phyloP scores from a whole-genome alignment of 2,113 vertebrate genomes.

The Leuciscus idus region DNA sequence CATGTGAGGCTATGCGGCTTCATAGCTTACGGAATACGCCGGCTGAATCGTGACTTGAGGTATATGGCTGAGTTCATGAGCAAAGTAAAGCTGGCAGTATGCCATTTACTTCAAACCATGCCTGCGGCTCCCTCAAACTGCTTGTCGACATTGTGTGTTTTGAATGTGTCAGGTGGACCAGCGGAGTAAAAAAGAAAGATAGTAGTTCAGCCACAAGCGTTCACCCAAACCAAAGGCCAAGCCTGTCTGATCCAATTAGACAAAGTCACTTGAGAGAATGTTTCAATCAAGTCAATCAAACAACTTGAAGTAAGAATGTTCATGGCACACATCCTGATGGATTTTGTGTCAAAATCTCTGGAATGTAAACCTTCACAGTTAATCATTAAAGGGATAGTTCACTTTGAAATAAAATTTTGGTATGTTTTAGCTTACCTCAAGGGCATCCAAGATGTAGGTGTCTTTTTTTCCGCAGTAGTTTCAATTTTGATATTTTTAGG shows the following conservation, averaged over 20 bases:
- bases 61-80: neutral
- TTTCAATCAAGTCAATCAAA: slow-evolving; percentile 38
- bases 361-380: too few species aligned
- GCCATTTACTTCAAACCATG: neutral
- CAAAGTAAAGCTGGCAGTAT: slow-evolving; percentile 17
- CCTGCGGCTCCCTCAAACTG: neutral
- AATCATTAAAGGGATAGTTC: too few species aligned
- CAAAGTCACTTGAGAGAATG: slow-evolving; percentile 23
- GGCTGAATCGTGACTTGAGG: neutral
- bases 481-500: too few species aligned
- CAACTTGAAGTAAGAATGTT: neutral
- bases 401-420: too few species aligned
- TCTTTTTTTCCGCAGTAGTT: too few species aligned
- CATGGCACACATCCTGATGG: neutral
- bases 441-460: too few species aligned
- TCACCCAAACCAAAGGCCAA: slow-evolving; percentile 28
- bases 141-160: slow-evolving; percentile 27
- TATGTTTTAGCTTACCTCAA: too few species aligned
- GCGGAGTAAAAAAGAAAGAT: neutral
- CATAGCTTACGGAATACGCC: neutral
- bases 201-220: slow-evolving; percentile 18
- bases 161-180: neutral
- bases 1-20: neutral
- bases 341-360: neutral
- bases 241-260: slow-evolving; percentile 39